These are phyloP conservation scores for Onthophagus taurus DNA, from an alignment of 1,140 invertebrate genomes.

Conservation along the genomic window DNA sequence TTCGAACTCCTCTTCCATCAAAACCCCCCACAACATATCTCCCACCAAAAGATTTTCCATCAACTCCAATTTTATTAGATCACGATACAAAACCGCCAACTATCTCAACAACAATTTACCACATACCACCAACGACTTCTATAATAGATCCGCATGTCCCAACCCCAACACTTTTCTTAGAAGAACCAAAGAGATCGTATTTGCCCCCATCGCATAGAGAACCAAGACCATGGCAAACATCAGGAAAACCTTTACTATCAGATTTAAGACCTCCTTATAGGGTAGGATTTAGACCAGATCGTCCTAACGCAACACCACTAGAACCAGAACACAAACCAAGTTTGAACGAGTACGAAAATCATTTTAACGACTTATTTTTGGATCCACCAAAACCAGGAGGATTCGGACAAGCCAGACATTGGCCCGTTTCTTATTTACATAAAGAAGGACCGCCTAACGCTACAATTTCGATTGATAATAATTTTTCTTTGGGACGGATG, in stretches of 20 bases:
- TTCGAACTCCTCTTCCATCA: not conserved
- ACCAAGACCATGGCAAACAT: slow-evolving; percentile 8
- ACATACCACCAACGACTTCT: no score
- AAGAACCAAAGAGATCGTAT: slow-evolving; percentile 1
- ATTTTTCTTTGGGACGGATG: slow-evolving; percentile 19
- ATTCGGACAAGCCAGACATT: slow-evolving; percentile 44
- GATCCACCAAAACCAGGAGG: slow-evolving; percentile 42
- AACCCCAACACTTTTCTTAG: not conserved
- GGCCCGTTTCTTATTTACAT: slow-evolving; percentile 59
- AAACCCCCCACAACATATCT: not conserved
- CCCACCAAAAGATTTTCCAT: slow-evolving; percentile 1
- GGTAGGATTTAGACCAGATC: slow-evolving; percentile 25
- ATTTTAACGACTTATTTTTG: slow-evolving; percentile 30
- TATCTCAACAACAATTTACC: no score
- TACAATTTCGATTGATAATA: slow-evolving; percentile 16
- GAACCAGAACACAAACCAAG: slow-evolving; percentile 19
- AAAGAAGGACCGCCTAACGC: slow-evolving; percentile 47
- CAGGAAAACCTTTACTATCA: not conserved
- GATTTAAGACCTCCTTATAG: slow-evolving; percentile 11
- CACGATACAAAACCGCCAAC: slow-evolving; percentile 1
- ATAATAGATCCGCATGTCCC: not conserved
- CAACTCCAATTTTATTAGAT: not conserved
- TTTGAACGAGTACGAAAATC: slow-evolving; percentile 37
- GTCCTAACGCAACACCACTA: slow-evolving; percentile 26
- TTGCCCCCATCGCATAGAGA: not conserved